Evolutionary conservation across 2,113 vertebrate species (phyloP).

Genomic region (Malurus melanocephalus): DNA sequence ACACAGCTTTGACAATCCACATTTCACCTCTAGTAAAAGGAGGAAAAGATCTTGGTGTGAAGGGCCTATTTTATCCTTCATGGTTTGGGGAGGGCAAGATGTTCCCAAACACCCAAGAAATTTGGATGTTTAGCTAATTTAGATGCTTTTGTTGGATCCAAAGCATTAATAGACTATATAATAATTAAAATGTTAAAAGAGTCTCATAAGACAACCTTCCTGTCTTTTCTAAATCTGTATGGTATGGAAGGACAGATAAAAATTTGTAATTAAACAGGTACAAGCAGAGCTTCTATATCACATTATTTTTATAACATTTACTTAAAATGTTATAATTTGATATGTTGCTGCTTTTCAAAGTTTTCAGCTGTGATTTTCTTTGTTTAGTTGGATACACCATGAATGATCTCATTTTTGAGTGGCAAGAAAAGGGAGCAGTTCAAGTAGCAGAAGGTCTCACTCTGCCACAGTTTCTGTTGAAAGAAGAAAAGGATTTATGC

Average conservation of each 20-base stretch:
- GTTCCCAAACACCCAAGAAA: not conserved
- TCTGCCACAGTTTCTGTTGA: slow-evolving; percentile 93
- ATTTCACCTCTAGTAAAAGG: not conserved
- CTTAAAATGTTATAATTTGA: not conserved
- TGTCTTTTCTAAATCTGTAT: not conserved
- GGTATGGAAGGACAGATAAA: not conserved
- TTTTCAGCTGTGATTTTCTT: not conserved
- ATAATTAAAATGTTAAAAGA: not conserved
- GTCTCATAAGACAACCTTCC: not conserved
- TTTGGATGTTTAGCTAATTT: not conserved
- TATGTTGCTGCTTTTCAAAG: not conserved
- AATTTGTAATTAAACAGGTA: not conserved
- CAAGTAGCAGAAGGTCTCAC: slow-evolving; percentile 96
- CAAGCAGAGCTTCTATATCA: not conserved
- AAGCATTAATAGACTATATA: not conserved
- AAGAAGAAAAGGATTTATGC: slow-evolving; percentile 91
- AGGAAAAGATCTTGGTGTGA: not conserved
- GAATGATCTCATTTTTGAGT: slow-evolving; percentile 98
- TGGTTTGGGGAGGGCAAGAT: not conserved
- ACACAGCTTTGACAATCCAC: not conserved
- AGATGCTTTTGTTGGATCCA: not conserved
- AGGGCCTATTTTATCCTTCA: not conserved
- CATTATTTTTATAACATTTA: not conserved
- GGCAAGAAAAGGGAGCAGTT: slow-evolving; percentile 94
- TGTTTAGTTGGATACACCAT: slow-evolving; percentile 93